Evolutionary conservation across 2,888 invertebrate species (phyloP).

Genomic region (Gerris lacustris): DNA sequence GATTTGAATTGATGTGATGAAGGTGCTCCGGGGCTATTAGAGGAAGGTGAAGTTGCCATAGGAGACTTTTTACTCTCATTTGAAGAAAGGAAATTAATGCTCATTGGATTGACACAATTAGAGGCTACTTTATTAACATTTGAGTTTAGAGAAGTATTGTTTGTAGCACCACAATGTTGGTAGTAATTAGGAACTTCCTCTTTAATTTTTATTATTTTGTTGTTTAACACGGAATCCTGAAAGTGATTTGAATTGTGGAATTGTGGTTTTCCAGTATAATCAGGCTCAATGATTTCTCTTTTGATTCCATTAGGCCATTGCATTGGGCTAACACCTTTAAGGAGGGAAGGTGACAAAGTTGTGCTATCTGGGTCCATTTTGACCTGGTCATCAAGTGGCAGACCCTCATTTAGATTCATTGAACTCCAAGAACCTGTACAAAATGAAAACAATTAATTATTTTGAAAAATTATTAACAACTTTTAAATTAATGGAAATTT

Average conservation of each 20-base stretch:
- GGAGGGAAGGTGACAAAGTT: slow-evolving; percentile 35
- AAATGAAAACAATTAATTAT: no score
- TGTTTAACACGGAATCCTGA: background rate
- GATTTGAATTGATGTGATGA: background rate
- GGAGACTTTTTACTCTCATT: background rate
- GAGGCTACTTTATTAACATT: background rate
- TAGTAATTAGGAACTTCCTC: background rate
- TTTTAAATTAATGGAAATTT: no score
- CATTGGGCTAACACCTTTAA: background rate
- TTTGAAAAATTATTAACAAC: no score
- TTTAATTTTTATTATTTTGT: background rate
- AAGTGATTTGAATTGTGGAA: background rate
- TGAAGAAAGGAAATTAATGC: background rate
- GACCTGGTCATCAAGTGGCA: slow-evolving; percentile 33
- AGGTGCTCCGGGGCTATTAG: background rate
- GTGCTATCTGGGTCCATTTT: slow-evolving; percentile 68
- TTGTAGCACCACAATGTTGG: background rate
- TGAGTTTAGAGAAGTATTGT: background rate
- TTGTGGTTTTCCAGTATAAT: background rate
- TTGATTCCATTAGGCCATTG: background rate
- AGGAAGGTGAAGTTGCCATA: background rate
- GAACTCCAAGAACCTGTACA: background rate
- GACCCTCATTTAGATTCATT: background rate
- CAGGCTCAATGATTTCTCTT: background rate
- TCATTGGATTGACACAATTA: background rate